phyloP scores from a whole-genome alignment of 1,140 invertebrate genomes.

The Odontomachus brunneus region DNA sequence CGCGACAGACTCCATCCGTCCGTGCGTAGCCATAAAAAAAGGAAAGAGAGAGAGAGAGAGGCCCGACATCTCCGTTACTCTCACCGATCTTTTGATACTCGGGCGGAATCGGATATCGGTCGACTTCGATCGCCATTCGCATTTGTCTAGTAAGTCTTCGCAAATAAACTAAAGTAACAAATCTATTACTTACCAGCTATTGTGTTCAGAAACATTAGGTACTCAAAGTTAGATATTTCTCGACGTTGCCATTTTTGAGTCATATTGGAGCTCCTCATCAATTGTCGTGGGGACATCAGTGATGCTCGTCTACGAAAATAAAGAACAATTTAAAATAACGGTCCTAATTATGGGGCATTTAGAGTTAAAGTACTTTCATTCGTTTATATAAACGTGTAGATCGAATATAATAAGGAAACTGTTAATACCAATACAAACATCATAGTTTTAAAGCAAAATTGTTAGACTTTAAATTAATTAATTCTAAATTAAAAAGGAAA shows the following conservation, averaged over 20 bases:
- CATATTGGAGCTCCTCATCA: slow-evolving; percentile 99
- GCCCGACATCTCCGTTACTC: slow-evolving; percentile 49
- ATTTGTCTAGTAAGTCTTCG: neutral
- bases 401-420: too few species aligned
- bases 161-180: neutral
- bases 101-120: slow-evolving; percentile 15
- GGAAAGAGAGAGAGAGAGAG: too few species aligned
- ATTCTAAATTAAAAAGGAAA: too few species aligned
- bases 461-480: too few species aligned
- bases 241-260: slow-evolving; percentile 99
- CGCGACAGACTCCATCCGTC: slow-evolving; percentile 84
- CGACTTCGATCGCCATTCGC: slow-evolving; percentile 14
- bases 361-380: too few species aligned
- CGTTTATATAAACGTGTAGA: too few species aligned
- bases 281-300: slow-evolving; percentile 98
- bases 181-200: slow-evolving; percentile 93
- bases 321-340: slow-evolving; percentile 16
- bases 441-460: too few species aligned
- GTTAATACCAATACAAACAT: too few species aligned
- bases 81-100: slow-evolving; percentile 14
- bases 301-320: slow-evolving; percentile 93
- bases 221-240: slow-evolving; percentile 99
- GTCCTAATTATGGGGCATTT: too few species aligned
- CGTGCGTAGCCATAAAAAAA: slow-evolving; percentile 79
- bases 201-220: slow-evolving; percentile 99